phyloP scores from a whole-genome alignment of 2,888 invertebrate species.

The Zygothrica quintamaculata region DNA sequence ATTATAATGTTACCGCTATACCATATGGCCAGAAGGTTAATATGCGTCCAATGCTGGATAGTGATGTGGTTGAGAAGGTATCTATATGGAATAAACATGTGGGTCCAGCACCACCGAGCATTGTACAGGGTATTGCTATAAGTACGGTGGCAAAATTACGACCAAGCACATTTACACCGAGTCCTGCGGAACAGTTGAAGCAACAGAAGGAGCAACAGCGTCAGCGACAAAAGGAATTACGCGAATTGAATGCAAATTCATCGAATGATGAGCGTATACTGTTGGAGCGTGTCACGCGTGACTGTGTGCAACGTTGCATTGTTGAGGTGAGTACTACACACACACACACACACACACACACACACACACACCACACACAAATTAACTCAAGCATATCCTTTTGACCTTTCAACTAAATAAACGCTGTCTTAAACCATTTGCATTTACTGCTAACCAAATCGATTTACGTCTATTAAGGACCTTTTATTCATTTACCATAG shows the following conservation, averaged over 20 bases:
- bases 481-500: no score
- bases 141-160: conserved; percentile 38
- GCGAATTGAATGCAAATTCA: not conserved
- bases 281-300: conserved; percentile 63
- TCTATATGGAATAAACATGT: conserved; percentile 69
- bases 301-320: conserved; percentile 71
- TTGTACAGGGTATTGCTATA: conserved; percentile 65
- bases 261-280: conserved; percentile 56
- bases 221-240: not conserved
- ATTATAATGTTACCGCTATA: conserved; percentile 2
- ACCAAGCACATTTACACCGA: not conserved
- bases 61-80: conserved; percentile 70
- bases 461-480: no score
- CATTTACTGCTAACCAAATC: no score
- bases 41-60: conserved; percentile 60
- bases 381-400: no score
- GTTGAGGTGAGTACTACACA: conserved; percentile 61
- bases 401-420: no score
- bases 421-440: no score
- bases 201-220: conserved; percentile 5
- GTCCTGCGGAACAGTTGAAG: not conserved
- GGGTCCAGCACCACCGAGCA: conserved; percentile 57
- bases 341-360: no score
- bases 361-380: no score
- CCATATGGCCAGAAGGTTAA: conserved; percentile 12